Evolutionary conservation across 2,797 vertebrate species (phyloP), one percentile per base, ranked within the genome.

Genomic region (Sandelia bainsii): DNA sequence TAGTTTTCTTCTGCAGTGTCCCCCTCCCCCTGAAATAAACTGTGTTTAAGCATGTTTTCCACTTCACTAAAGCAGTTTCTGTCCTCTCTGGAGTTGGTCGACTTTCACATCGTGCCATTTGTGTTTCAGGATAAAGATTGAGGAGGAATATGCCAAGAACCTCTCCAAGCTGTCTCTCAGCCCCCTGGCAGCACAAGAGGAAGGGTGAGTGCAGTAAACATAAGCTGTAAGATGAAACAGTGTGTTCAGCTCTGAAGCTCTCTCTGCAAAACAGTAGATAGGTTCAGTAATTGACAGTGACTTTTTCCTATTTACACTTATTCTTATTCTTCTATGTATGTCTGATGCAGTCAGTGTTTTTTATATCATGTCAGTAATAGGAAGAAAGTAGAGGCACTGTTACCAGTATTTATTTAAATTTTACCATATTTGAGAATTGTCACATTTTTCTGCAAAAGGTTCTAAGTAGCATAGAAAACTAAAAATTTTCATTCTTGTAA

Each of bases 61-160:
- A n/a, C 53, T 23, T 56, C 51, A 27, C 62, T 46, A 6, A 71
- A 75, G 67, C 23, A 5, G 37, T 14, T 45, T 57, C 27, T 34
- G 13, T 59, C 17, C 49, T 61, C 52, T 37, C 40, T 65, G 45
- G 52, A 76, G 39, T 62, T 71, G 39, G 63, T 56, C 72, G 57
- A 59, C 56, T 68, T 52, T 79, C 57, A 68, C 34, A 10, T 63
- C 34, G 58, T 37, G 14, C 20, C 45, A 8, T 83, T 51, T 89
- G 52, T 84, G 37, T 86, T 84, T 67, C 91, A 99, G 98, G 93
- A 99, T 99, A 94, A 99, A 98, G 94, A 99, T 99, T 73, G 98
- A 99, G 90, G 98, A 99, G 74, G 98, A 99, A 77, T 99, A 99
- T 39, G 97, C 98, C 59, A 99, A 99, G 93, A 99, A 98, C 90